Base-by-base conservation (phyloP, 2,888 invertebrate genomes). In the Apamea epomidion region DNA sequence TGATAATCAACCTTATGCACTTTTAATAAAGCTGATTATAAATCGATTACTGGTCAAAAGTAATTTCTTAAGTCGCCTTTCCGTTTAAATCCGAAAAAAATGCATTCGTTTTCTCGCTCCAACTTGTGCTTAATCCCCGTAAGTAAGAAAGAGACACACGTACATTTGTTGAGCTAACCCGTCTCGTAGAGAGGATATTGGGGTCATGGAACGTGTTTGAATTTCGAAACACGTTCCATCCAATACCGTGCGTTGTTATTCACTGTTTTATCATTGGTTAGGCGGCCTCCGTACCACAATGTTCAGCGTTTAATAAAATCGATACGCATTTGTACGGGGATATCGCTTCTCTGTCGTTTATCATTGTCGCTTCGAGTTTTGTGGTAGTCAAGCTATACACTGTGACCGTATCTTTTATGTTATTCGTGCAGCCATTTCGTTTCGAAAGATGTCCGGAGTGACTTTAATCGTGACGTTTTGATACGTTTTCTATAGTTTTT, bases 131-230 rank as follows among this genome's bases (percentile, higher is more conserved):
- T 90, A 90, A 88, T 87, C 81, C 79, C 79, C 82, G 79, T 93
- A 88, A 74, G 94, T 79, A 71, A 86, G 93, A 96, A 84, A 91
- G 95, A 94, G 96, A 95, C 82, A 89, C 89, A 85, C 80, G 85
- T 89, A 91, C 79, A 84, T 89, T 89, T 90, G 91, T 92, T 91
- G 90, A 90, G 89, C 89, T 91, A 89, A 76, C 88, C 84, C 88
- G 87, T 92, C 89, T 90, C 89, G 89, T 90, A 89, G 84, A 92
- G 92, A 92, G 92, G 91, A 94, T 93, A 95, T 94, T 93, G 95
- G 95, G 97, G 96, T 97, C 96, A 97, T 94, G 93, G 96, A 96
- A 96, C 96, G 95, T 95, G 96, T 96, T 96, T 96, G 95, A 96
- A 96, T 96, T 96, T 96, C 95, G 96, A 96, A 96, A 95, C 94